Conservation (phyloP, 2,797 vertebrate species). For the Bradypodion ventrale region DNA sequence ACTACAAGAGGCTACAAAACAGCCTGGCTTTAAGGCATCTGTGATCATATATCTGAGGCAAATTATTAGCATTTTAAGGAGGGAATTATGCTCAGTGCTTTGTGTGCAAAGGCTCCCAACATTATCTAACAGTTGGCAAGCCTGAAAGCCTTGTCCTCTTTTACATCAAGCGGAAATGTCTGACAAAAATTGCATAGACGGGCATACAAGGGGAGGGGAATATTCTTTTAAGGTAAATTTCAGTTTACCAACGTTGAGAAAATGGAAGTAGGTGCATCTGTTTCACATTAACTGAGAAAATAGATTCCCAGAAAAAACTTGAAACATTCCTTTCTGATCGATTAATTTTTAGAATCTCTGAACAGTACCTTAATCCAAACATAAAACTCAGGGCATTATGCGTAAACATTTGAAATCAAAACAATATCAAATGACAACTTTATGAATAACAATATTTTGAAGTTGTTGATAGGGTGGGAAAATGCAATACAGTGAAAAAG, state of each 20-base stretch:
- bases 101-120: slow-evolving; percentile 46
- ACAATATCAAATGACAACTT: background rate
- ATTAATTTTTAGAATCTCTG: background rate
- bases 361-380: background rate
- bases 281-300: background rate
- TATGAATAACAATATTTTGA: background rate
- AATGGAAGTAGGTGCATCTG: background rate
- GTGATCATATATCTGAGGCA: slow-evolving; percentile 46
- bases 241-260: too few species aligned
- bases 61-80: slow-evolving; percentile 65
- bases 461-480: background rate
- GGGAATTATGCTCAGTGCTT: slow-evolving; percentile 48
- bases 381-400: background rate
- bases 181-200: slow-evolving; percentile 37
- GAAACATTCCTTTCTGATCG: background rate
- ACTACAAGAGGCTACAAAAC: slow-evolving; percentile 32
- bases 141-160: slow-evolving; percentile 50
- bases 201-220: slow-evolving; percentile 20
- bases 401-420: background rate
- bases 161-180: slow-evolving; percentile 47
- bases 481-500: background rate
- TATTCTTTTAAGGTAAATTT: slow-evolving; percentile 29
- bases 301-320: too few species aligned
- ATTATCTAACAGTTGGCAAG: slow-evolving; percentile 60
- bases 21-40: slow-evolving; percentile 13